These are phyloP conservation scores for Rhynchophorus ferrugineus DNA, from an alignment of 1,140 invertebrate genomes.

Conservation along the genomic window DNA sequence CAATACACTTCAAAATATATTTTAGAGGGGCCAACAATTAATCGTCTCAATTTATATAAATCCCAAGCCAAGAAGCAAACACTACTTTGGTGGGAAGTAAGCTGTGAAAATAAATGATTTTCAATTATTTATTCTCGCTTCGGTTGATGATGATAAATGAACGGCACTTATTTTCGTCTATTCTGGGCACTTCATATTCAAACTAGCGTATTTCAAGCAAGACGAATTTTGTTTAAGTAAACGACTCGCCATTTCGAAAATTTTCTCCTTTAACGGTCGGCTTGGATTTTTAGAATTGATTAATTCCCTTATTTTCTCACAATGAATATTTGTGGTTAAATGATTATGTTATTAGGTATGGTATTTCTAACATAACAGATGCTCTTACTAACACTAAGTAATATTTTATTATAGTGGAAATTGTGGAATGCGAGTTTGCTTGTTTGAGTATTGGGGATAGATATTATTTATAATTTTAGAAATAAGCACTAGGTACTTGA, in stretches of 20 bases:
- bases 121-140: constrained; percentile 14
- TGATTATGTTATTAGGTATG: too few relatives aligned
- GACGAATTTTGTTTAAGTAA: constrained; percentile 7
- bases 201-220: constrained; percentile 4
- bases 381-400: too few relatives aligned
- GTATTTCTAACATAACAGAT: too few relatives aligned
- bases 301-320: neutral
- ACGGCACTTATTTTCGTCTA: constrained; percentile 12
- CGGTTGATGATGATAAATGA: constrained; percentile 14
- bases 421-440: too few relatives aligned
- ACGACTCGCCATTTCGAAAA: neutral
- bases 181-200: constrained; percentile 15
- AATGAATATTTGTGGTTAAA: too few relatives aligned
- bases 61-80: constrained; percentile 12
- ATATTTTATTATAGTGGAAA: too few relatives aligned
- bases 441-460: too few relatives aligned
- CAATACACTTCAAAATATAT: too few relatives aligned
- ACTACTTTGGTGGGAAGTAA: constrained; percentile 15
- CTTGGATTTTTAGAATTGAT: neutral
- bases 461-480: too few relatives aligned
- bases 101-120: constrained; percentile 18
- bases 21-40: too few relatives aligned
- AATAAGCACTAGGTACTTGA: too few relatives aligned
- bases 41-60: constrained; percentile 19
- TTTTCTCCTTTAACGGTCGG: neutral